phyloP scores from a whole-genome alignment of 2,113 vertebrate species.

The Circaetus gallicus region DNA sequence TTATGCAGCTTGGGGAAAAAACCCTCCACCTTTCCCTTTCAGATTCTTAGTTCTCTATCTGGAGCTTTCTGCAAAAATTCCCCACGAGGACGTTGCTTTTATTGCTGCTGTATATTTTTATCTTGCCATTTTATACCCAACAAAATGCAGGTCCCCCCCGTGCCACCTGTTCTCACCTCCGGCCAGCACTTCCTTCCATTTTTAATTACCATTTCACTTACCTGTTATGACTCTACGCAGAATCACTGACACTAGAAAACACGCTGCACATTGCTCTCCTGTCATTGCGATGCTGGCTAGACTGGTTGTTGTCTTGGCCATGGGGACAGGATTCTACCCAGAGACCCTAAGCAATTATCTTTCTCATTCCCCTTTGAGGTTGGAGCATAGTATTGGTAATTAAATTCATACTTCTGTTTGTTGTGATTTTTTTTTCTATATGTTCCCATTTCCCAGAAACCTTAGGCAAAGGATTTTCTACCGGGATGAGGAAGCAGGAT shows the following conservation, averaged over 20 bases:
- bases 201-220: conserved; percentile 64
- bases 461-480: not conserved
- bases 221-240: conserved; percentile 55
- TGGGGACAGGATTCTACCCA: conserved; percentile 55
- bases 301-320: conserved; percentile 57
- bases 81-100: not conserved
- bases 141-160: not conserved
- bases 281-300: conserved; percentile 64
- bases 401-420: conserved; percentile 63
- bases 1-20: not conserved
- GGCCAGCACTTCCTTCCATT: conserved; percentile 28
- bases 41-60: conserved; percentile 1
- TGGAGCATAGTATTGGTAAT: conserved; percentile 54
- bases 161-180: conserved; percentile 38
- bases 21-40: not conserved
- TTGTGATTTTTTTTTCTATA: not conserved
- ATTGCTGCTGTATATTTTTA: not conserved
- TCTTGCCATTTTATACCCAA: not conserved
- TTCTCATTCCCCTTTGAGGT: conserved; percentile 21
- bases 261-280: not conserved
- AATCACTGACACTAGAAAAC: conserved; percentile 45
- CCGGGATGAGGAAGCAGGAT: not conserved
- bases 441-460: conserved; percentile 51
- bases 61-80: conserved; percentile 8
- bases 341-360: conserved; percentile 66